phyloP scores from a whole-genome alignment of 2,797 vertebrate genomes.

The Sarcoramphus papa region DNA sequence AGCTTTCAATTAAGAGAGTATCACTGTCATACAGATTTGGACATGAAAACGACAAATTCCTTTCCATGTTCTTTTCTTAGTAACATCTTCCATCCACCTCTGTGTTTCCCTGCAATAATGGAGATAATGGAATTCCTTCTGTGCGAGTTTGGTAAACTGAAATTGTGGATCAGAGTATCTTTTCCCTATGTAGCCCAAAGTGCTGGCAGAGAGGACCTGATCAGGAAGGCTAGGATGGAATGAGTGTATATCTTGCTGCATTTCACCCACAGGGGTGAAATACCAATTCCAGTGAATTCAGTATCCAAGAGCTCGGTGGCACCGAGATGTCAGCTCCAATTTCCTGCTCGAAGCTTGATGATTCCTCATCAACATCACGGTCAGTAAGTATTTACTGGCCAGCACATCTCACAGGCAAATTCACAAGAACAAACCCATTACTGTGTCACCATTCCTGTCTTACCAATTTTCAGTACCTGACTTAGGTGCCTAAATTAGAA shows the following conservation, averaged over 20 bases:
- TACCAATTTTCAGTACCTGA: background rate
- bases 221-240: background rate
- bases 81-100: background rate
- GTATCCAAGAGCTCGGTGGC: background rate
- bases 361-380: background rate
- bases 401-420: background rate
- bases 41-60: background rate
- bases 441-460: background rate
- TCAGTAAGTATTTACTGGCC: background rate
- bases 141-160: background rate
- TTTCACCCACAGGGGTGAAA: background rate
- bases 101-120: background rate
- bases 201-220: background rate
- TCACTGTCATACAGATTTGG: background rate
- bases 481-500: background rate
- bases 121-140: background rate
- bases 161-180: background rate
- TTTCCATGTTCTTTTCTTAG: constrained; percentile 14
- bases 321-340: background rate
- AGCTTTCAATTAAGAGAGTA: constrained; percentile 19
- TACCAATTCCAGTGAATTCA: background rate
- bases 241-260: background rate
- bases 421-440: background rate
- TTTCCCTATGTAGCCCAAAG: background rate
- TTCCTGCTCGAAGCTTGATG: background rate